A percentile compares a stretch with the other conserved stretches of the same genome.
phyloP scores from a whole-genome alignment of 2,888 invertebrate species.

The Fissipunctia ypsillon region DNA sequence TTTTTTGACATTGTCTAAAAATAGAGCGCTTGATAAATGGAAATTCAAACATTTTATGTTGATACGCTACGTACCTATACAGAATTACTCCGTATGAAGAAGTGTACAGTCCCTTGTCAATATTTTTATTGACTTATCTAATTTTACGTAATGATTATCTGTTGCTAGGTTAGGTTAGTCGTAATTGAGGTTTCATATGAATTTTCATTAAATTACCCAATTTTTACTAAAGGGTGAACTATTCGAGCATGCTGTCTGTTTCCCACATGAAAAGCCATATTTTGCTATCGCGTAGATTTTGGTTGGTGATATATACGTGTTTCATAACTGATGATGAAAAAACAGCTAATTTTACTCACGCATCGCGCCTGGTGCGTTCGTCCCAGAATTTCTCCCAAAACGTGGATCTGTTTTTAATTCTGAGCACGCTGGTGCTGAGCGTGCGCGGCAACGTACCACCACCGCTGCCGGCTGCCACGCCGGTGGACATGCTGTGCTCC shows the following conservation, averaged over 20 bases:
- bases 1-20: constrained; percentile 33
- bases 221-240: constrained; percentile 23
- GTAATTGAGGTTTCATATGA: constrained; percentile 4
- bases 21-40: constrained; percentile 27
- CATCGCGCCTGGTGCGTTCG: constrained; percentile 92
- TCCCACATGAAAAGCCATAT: constrained; percentile 21
- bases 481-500: constrained; percentile 89
- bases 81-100: constrained; percentile 9
- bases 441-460: constrained; percentile 92
- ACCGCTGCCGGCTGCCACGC: constrained; percentile 87
- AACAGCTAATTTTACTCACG: constrained; percentile 89
- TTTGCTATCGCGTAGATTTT: constrained; percentile 5
- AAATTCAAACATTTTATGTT: constrained; percentile 25
- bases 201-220: constrained; percentile 17
- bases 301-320: constrained; percentile 2
- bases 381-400: constrained; percentile 97
- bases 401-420: constrained; percentile 94
- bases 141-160: neutral
- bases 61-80: neutral
- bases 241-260: constrained; percentile 10
- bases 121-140: constrained; percentile 14
- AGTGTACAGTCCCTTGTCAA: neutral
- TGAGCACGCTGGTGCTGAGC: constrained; percentile 94
- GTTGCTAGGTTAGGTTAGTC: constrained; percentile 15
- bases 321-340: constrained; percentile 18